Percentiles rank a stretch among this genome's conserved stretches.
Conservation (phyloP, 2,113 vertebrate genomes). For the Actinemys pallida region DNA sequence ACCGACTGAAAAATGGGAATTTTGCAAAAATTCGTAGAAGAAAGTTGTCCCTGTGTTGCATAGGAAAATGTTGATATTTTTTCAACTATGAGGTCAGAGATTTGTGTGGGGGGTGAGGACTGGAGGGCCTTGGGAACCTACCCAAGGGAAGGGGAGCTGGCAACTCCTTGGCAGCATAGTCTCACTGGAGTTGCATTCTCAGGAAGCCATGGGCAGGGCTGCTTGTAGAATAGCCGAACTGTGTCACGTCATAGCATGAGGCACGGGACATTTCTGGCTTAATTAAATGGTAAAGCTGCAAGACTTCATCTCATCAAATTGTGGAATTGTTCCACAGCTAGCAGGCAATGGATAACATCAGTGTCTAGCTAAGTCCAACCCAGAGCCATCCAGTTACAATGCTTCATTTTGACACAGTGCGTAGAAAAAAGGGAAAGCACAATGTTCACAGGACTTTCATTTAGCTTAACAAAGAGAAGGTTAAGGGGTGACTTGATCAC, state of each 20-base stretch:
- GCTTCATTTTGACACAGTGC: neutral
- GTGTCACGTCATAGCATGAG: neutral
- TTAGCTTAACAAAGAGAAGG: neutral
- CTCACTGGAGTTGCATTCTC: neutral
- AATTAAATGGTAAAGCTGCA: neutral
- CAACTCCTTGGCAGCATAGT: neutral
- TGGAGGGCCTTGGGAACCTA: neutral
- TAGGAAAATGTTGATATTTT: no score
- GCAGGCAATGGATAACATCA: neutral
- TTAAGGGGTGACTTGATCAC: neutral
- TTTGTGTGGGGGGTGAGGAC: no score
- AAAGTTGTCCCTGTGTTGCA: no score
- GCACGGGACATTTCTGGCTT: neutral
- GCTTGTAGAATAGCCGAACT: neutral
- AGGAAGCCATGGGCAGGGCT: neutral
- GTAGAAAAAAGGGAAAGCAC: neutral
- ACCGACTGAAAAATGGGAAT: neutral
- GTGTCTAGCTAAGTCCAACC: neutral
- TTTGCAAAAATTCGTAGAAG: no score
- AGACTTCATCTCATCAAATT: neutral
- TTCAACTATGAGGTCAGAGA: no score
- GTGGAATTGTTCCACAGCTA: rapidly evolving
- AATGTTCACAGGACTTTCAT: neutral
- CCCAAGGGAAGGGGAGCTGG: neutral
- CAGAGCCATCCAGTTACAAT: neutral